Base-by-base conservation (phyloP, 2,888 invertebrate species). In the Agriopis aurantiaria region DNA sequence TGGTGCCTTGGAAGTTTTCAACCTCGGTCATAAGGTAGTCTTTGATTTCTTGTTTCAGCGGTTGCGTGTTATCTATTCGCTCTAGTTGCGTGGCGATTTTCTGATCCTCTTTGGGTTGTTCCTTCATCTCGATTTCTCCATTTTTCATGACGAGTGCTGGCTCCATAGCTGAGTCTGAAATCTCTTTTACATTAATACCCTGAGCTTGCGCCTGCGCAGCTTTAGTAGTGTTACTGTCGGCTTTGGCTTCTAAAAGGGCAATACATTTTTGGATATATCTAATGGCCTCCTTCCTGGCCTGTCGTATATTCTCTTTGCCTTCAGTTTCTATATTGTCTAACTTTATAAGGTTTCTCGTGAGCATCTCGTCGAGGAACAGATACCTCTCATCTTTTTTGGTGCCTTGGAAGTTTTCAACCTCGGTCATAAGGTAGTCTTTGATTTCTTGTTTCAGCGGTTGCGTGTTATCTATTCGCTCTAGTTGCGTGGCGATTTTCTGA, bases 251-350 rank as follows among this genome's bases (percentile, higher is more conserved):
- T 70, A 99, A 92, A 69, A 97, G 95, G 81, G 97, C 96, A 77
- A 99, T 97, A 74, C 97, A 97, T 73, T 97, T 23, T 23, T 23
- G 1, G 17, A 23, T 23, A 23, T 23, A 23, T 23, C 0, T 23
- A 23, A 23, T 23, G 17, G 2, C 17, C 17, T 23, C 17, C 17
- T 2, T 23, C 17, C 17, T 23, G 2, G 17, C 17, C 17, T 95
- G 96, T 72, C 99, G 95, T 63, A 99, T 97, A 81, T 97, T 97
- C 65, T 98, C 98, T 83, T 97, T 97, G 12, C 98, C 98, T 74
- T 98, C 98, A 0, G 98, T 98, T 85, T 99, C 98, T 73, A 99
- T 97, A 81, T 97, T 97, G 87, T 99, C 99, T 76, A 99, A 92
- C 88, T 98, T 97, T 23, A 99, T 96, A 77, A 23, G 17, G 17